Evolutionary conservation across 2,888 invertebrate genomes (phyloP), one percentile per base, ranked within the genome.

Genomic region (Eurytoma californica): DNA sequence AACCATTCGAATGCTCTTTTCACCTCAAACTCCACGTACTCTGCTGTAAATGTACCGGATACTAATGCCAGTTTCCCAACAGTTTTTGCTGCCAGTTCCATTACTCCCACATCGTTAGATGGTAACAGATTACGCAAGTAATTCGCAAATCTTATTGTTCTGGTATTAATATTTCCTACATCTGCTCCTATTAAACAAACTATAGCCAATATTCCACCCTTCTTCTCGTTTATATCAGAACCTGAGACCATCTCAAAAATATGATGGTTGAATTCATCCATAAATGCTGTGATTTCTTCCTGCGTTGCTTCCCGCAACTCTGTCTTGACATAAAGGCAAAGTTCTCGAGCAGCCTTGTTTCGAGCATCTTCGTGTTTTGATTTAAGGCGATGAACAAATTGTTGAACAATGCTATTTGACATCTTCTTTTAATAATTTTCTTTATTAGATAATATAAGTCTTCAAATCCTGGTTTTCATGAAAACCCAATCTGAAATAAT

Each of bases 11-110:
- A 96, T 0, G 98, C 97, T 87, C 97, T 93, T 89, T 97, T 97
- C 1, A 98, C 97, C 91, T 98, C 98, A 91, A 98, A 98, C 86
- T 98, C 98, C n/a, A 99, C 98, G 89, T 98, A 98, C 88, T 98
- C 98, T 0, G 97, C 97, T 49, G 98, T 96, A 89, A 97, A 97
- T 0, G 97, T 97, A 16, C 98, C 98, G 0, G 96, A 97, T 20
- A 96, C 95, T 28, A 97, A 93, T 2, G 98, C 98, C 73, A 99
- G 91, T 84, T 96, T 96, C 0, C 98, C 98, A 83, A 99, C 95
- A 4, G 98, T 98, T 88, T 97, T 96, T 1, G 98, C 98, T 3
- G 98, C 97, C 84, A 98, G 92, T 91, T 98, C 98, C 96, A 98
- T 98, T 0, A 98, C 97, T 18, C 95, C 95, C 0, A 96, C 95